Percentiles rank a stretch among this genome's conserved stretches.
phyloP scores from a whole-genome alignment of 2,113 vertebrate species.

The Pampusana beccarii region DNA sequence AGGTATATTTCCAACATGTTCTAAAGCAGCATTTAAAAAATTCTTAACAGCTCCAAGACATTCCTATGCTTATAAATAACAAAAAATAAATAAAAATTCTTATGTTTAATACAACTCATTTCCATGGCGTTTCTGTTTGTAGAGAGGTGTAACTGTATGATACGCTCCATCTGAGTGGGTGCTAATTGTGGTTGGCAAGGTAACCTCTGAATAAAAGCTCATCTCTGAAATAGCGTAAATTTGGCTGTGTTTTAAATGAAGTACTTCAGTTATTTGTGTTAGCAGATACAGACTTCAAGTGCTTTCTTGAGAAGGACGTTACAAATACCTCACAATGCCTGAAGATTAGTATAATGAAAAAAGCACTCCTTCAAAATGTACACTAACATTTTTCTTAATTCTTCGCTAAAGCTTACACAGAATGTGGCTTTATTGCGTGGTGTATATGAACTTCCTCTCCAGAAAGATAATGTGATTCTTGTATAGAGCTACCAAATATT shows the following conservation, averaged over 20 bases:
- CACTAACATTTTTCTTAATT: background rate
- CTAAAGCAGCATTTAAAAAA: background rate
- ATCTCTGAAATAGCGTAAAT: background rate
- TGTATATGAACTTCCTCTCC: background rate
- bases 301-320: background rate
- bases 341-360: background rate
- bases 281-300: background rate
- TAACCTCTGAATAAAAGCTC: background rate
- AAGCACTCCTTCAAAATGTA: background rate
- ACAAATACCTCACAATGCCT: background rate
- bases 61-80: background rate
- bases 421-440: background rate
- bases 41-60: background rate
- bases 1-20: background rate
- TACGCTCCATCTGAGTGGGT: background rate
- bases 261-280: background rate
- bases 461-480: background rate
- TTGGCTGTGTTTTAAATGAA: background rate
- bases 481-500: background rate
- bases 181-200: conserved; percentile 33
- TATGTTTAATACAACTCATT: background rate
- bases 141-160: background rate
- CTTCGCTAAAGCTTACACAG: background rate
- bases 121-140: background rate
- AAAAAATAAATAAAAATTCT: background rate